Conservation (phyloP, 2,888 invertebrate species). For the Drosophila phalerata region DNA sequence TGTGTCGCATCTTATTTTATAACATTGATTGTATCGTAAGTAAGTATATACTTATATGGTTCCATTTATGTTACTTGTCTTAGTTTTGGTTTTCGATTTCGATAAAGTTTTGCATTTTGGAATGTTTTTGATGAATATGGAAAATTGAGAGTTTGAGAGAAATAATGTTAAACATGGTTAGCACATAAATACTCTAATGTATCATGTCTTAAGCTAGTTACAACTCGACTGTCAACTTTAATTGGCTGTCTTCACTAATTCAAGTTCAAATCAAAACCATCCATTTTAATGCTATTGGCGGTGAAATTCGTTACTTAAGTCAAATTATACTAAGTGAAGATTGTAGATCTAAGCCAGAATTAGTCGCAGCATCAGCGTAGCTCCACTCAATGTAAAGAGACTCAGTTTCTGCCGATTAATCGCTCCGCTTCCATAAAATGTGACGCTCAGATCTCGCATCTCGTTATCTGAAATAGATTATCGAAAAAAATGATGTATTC, state of each 20-base stretch:
- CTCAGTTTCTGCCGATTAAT: conserved; percentile 58
- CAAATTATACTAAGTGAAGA: conserved; percentile 33
- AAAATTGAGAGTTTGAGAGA: conserved; percentile 53
- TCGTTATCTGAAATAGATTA: conserved; percentile 85
- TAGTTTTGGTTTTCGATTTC: conserved; percentile 20
- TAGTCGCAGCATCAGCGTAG: conserved; percentile 61
- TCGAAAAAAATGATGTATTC: conserved; percentile 20
- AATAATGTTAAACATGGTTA: conserved; percentile 34
- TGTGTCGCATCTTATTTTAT: conserved; percentile 69
- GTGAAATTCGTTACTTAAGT: conserved; percentile 75
- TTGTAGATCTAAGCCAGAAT: conserved; percentile 61
- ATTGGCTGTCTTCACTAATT: conserved; percentile 15
- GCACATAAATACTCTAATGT: conserved; percentile 10
- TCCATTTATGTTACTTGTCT: conserved; percentile 41
- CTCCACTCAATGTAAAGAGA: conserved; percentile 64
- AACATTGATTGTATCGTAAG: conserved; percentile 79
- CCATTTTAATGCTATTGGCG: conserved; percentile 72
- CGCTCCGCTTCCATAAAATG: conserved; percentile 84
- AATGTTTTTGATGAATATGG: conserved; percentile 37
- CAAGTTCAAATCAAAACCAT: conserved; percentile 38
- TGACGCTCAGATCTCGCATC: conserved; percentile 85
- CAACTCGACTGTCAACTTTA: conserved; percentile 30
- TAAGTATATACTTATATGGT: conserved; percentile 52
- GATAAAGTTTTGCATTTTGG: conserved; percentile 36
- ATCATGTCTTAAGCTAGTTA: conserved; percentile 51